Percentiles rank a stretch among this genome's conserved stretches.
These are phyloP conservation scores for Oscheius sp. DNA, from an alignment of 2,888 invertebrate species.

Conservation along the genomic window DNA sequence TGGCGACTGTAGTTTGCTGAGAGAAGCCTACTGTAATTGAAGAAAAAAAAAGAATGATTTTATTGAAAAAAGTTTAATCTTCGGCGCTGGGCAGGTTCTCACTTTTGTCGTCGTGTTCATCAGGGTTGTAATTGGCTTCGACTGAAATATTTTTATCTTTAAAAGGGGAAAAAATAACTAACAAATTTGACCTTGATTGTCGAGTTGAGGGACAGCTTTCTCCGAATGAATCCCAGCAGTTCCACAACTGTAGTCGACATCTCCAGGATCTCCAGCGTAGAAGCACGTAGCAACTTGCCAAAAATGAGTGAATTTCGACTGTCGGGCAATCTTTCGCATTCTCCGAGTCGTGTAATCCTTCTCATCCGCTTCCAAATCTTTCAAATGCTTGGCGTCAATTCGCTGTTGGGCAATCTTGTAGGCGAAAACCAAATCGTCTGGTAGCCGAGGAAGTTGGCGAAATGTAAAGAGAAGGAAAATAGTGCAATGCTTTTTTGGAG, in stretches of 20 bases:
- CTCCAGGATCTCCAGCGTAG: slow-evolving; percentile 1
- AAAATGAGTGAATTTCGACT: neutral
- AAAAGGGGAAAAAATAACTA: neutral
- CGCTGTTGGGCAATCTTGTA: neutral
- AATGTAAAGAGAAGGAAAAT: slow-evolving; percentile 2
- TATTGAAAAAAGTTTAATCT: no score
- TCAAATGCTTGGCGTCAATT: neutral
- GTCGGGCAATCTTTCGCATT: neutral
- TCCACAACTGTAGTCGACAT: slow-evolving; percentile 1
- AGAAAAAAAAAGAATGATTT: no score
- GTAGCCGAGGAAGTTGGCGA: slow-evolving; percentile 3
- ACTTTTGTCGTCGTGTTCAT: slow-evolving; percentile 14
- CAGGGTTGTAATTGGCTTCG: slow-evolving; percentile 16
- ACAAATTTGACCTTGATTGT: neutral
- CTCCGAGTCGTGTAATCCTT: slow-evolving; percentile 5
- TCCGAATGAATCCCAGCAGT: slow-evolving; percentile 1
- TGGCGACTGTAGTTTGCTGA: no score
- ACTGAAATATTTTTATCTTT: neutral
- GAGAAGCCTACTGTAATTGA: no score
- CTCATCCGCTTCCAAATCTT: neutral
- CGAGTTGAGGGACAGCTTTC: neutral
- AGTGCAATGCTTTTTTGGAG: neutral
- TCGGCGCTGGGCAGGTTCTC: slow-evolving; percentile 23
- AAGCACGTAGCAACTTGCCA: neutral
- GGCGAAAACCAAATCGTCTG: slow-evolving; percentile 13